Conservation (phyloP, 2,113 vertebrate genomes). For the Corythoichthys intestinalis region DNA sequence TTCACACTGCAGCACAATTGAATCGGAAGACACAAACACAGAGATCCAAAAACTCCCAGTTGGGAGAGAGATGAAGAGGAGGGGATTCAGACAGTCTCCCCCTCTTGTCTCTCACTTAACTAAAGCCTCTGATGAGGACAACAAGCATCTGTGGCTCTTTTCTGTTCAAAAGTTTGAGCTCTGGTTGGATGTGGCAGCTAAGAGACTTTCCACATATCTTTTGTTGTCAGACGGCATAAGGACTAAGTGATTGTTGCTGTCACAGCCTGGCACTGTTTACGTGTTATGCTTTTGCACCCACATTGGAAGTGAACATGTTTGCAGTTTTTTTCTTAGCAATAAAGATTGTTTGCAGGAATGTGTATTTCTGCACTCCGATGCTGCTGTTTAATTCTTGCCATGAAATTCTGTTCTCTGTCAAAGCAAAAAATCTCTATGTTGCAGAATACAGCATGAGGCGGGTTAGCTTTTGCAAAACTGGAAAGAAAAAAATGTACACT, state of each 20-base stretch:
- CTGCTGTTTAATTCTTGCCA: background rate
- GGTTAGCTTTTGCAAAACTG: background rate
- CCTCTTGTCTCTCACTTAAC: constrained; percentile 66
- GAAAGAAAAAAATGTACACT: background rate
- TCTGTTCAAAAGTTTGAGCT: constrained; percentile 56
- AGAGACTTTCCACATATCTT: constrained; percentile 51
- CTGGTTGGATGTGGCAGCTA: constrained; percentile 64
- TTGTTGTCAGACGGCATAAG: constrained; percentile 28
- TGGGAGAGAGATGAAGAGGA: constrained; percentile 29
- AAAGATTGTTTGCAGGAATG: constrained; percentile 10
- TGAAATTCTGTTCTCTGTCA: background rate
- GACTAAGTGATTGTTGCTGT: constrained; percentile 8
- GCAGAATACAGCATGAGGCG: background rate
- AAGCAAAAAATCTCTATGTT: background rate
- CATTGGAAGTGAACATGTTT: constrained; percentile 10
- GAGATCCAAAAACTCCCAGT: constrained; percentile 45
- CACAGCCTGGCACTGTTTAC: background rate
- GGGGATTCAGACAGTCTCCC: constrained; percentile 35
- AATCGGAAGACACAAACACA: background rate
- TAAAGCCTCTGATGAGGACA: constrained; percentile 69
- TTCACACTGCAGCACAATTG: background rate
- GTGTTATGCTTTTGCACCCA: constrained; percentile 11
- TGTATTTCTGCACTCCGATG: background rate
- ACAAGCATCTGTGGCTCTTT: constrained; percentile 47
- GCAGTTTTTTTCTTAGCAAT: constrained; percentile 7